These are phyloP conservation scores for Notodonta ziczac DNA, from an alignment of 2,888 invertebrate genomes.

Conservation along the genomic window DNA sequence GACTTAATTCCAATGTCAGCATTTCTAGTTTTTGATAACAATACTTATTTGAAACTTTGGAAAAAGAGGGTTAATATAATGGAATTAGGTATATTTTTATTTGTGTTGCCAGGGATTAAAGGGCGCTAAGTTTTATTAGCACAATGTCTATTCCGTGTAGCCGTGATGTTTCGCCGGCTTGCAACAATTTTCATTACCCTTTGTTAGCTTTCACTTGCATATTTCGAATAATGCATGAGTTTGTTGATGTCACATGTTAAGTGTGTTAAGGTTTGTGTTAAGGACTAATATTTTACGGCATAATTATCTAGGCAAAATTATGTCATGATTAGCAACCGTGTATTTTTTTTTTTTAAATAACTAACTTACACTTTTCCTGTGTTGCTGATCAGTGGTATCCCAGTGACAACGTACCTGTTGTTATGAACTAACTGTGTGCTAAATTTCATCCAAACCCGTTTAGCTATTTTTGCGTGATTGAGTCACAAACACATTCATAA, in stretches of 20 bases:
- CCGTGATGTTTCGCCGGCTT: slow-evolving; percentile 21
- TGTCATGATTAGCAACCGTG: too few relatives aligned
- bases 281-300: too few relatives aligned
- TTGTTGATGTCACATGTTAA: background rate
- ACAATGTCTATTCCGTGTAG: slow-evolving; percentile 6
- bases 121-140: slow-evolving; percentile 1
- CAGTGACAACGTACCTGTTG: too few relatives aligned
- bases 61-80: background rate
- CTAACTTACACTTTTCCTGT: too few relatives aligned
- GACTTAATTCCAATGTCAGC: background rate
- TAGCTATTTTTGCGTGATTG: too few relatives aligned
- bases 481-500: too few relatives aligned
- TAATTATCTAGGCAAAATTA: too few relatives aligned
- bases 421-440: too few relatives aligned
- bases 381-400: too few relatives aligned
- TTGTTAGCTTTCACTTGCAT: slow-evolving; percentile 7
- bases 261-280: background rate
- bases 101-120: background rate
- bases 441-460: too few relatives aligned
- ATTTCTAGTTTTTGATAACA: slow-evolving; percentile 1
- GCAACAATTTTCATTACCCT: slow-evolving; percentile 62
- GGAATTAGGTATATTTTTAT: background rate
- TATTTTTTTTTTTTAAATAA: too few relatives aligned
- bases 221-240: background rate
- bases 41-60: background rate